phyloP scores from a whole-genome alignment of 2,888 invertebrate genomes.

The Abrostola triplasia region DNA sequence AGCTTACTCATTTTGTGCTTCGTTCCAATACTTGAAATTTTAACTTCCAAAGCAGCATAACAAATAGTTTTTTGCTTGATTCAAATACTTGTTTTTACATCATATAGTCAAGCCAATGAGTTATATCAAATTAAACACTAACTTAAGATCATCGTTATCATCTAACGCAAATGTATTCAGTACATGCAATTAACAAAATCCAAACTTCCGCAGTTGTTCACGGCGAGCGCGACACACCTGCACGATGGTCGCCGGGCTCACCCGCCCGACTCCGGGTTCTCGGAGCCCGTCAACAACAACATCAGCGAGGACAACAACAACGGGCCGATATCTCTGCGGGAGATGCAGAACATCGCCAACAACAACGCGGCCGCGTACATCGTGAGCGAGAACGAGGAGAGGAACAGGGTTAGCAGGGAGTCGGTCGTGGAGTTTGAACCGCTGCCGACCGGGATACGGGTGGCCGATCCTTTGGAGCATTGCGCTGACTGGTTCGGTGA shows the following conservation, averaged over 20 bases:
- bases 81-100: too few species aligned
- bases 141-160: not conserved
- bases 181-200: not conserved
- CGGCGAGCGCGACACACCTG: slow-evolving; percentile 79
- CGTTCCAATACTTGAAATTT: not conserved
- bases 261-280: slow-evolving; percentile 82
- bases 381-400: slow-evolving; percentile 84
- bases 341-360: slow-evolving; percentile 88
- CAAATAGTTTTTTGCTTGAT: too few species aligned
- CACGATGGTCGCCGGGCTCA: slow-evolving; percentile 79
- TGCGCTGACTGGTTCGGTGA: slow-evolving; percentile 85
- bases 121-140: too few species aligned
- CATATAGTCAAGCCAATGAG: too few species aligned
- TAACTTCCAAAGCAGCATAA: too few species aligned
- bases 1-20: not conserved
- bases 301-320: slow-evolving; percentile 87
- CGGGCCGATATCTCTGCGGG: slow-evolving; percentile 86
- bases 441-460: slow-evolving; percentile 73
- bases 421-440: slow-evolving; percentile 84
- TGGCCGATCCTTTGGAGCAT: slow-evolving; percentile 78
- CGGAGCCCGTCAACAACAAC: slow-evolving; percentile 83
- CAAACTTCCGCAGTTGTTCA: slow-evolving; percentile 74
- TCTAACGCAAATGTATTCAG: not conserved
- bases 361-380: slow-evolving; percentile 87
- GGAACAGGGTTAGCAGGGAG: slow-evolving; percentile 80